A percentile compares a stretch with the other conserved stretches of the same genome.
phyloP scores from a whole-genome alignment of 2,888 invertebrate species.

The Boloria selene region DNA sequence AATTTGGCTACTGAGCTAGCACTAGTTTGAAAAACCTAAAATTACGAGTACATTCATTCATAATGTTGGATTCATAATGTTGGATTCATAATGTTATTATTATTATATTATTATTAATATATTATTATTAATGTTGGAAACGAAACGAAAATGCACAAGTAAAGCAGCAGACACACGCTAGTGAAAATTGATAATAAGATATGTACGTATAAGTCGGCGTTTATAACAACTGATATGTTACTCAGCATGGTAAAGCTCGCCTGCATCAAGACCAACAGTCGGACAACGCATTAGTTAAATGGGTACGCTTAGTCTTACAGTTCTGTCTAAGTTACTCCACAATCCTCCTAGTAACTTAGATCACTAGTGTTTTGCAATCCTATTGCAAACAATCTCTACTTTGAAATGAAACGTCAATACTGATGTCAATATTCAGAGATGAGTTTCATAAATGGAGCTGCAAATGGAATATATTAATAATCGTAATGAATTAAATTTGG shows the following conservation, averaged over 20 bases:
- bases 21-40: no score
- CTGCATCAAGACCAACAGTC: slow-evolving; percentile 77
- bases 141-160: no score
- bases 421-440: slow-evolving; percentile 45
- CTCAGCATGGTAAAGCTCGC: slow-evolving; percentile 69
- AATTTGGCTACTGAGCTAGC: no score
- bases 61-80: no score
- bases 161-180: no score
- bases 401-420: slow-evolving; percentile 63
- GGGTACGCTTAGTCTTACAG: slow-evolving; percentile 70
- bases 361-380: slow-evolving; percentile 64
- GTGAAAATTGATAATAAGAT: no score
- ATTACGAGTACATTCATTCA: no score
- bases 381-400: slow-evolving; percentile 64
- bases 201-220: slow-evolving; percentile 1
- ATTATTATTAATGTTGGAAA: no score
- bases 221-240: slow-evolving; percentile 62
- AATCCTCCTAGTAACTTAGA: slow-evolving; percentile 71
- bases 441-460: neutral
- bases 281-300: slow-evolving; percentile 80
- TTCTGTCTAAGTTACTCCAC: slow-evolving; percentile 71
- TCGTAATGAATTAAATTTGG: neutral
- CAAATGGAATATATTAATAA: slow-evolving; percentile 9
- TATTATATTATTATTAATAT: no score
- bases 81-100: no score